Conservation (phyloP, 64 coral and sea anemone genomes). For the Stichodactyla mertensii region DNA sequence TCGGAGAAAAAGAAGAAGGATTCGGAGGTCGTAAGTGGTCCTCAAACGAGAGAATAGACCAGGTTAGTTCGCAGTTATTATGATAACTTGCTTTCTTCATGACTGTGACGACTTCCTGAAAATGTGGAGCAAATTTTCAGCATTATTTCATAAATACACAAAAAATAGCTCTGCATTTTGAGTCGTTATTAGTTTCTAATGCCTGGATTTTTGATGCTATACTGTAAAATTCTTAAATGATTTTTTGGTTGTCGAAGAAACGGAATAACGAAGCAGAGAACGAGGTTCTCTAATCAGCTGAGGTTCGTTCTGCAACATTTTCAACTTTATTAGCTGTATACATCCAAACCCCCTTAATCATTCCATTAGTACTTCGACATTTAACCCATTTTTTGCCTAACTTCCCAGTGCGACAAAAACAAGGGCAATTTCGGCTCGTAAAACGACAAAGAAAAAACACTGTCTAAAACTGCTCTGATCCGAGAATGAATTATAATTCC, state of each 20-base stretch:
- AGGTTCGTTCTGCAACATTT: neutral
- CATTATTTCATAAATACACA: neutral
- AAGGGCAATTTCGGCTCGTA: neutral
- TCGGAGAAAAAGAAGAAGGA: slow-evolving; percentile 92
- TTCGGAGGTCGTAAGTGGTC: slow-evolving; percentile 92
- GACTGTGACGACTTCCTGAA: neutral
- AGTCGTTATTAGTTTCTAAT: neutral
- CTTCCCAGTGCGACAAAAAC: neutral
- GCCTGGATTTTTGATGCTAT: neutral
- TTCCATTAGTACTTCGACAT: neutral
- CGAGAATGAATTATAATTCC: neutral
- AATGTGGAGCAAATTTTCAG: neutral
- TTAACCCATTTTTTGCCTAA: neutral
- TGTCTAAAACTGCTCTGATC: neutral
- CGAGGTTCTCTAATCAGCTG: neutral
- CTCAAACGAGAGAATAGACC: slow-evolving; percentile 85
- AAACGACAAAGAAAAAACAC: neutral
- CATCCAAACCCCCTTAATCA: neutral
- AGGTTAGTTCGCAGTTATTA: slow-evolving; percentile 32
- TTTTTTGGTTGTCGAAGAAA: slow-evolving; percentile 15
- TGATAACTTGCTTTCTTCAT: neutral
- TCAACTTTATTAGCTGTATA: neutral
- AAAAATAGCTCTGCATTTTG: neutral
- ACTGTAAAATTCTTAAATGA: neutral
- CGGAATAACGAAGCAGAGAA: neutral